Percentiles rank a stretch among this genome's conserved stretches.
Conservation (phyloP, 2,113 vertebrate species). For the Oreochromis tanganicae region DNA sequence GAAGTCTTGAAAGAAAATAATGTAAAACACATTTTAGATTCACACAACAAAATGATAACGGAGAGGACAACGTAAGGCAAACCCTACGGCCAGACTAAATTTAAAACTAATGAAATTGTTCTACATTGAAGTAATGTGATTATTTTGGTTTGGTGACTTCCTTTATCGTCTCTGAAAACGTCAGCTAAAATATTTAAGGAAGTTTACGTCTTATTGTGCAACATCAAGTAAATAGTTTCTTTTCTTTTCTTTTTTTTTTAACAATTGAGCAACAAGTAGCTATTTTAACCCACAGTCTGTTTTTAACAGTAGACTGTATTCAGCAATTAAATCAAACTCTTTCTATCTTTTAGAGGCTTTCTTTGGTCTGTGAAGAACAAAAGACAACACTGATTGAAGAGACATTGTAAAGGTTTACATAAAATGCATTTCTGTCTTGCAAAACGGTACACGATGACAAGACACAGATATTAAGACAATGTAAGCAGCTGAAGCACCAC, state of each 20-base stretch:
- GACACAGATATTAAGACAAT: constrained; percentile 12
- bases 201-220: background rate
- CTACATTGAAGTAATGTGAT: background rate
- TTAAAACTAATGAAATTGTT: background rate
- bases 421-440: constrained; percentile 15
- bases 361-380: background rate
- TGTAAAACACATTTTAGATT: constrained; percentile 47
- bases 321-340: background rate
- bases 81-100: background rate
- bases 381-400: background rate
- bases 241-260: background rate
- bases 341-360: background rate
- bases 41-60: constrained; percentile 38
- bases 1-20: constrained; percentile 15
- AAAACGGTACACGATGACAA: constrained; percentile 7
- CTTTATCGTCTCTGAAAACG: background rate
- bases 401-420: constrained; percentile 4
- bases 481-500: background rate
- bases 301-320: background rate
- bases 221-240: background rate
- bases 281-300: background rate
- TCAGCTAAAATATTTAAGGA: background rate
- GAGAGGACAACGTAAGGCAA: constrained; percentile 6
- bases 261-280: background rate
- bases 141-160: background rate